Evolutionary conservation across 2,797 vertebrate species (phyloP).

Genomic region (Astyanax mexicanus): DNA sequence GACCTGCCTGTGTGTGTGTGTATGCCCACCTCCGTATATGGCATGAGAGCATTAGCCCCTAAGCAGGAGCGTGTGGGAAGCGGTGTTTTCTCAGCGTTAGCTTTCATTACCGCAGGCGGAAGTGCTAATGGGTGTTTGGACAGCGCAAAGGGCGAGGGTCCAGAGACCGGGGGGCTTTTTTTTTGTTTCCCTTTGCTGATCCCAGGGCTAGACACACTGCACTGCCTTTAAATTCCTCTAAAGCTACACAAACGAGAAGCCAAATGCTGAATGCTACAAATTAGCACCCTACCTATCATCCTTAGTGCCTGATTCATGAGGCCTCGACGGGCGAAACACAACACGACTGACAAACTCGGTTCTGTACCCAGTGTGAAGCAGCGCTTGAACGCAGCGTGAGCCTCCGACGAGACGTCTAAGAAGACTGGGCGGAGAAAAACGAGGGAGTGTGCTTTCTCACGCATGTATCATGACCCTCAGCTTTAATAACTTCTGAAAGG

Average conservation of each 20-base stretch:
- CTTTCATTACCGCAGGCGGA: constrained; percentile 75
- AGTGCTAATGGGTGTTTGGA: constrained; percentile 83
- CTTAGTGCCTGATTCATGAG: constrained; percentile 37
- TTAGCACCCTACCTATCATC: constrained; percentile 45
- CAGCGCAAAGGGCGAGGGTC: constrained; percentile 62
- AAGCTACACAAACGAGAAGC: constrained; percentile 53
- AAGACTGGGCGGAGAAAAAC: not conserved
- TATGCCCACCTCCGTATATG: constrained; percentile 50
- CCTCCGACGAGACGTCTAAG: not conserved
- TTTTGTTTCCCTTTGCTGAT: constrained; percentile 72
- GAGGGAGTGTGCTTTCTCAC: constrained; percentile 37
- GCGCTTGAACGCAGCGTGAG: constrained; percentile 1
- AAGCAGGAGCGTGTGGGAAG: constrained; percentile 71
- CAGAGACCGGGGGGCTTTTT: constrained; percentile 46
- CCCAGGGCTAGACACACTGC: constrained; percentile 68
- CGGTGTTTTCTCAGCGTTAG: constrained; percentile 72
- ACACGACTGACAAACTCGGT: not conserved
- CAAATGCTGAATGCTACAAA: constrained; percentile 63
- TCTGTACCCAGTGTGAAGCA: not conserved
- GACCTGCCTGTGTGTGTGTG: not conserved
- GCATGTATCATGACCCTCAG: constrained; percentile 40
- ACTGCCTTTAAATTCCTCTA: constrained; percentile 70
- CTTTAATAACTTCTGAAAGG: constrained; percentile 44
- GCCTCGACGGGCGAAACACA: constrained; percentile 26
- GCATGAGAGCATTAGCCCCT: constrained; percentile 56